Evolutionary conservation across 1,140 invertebrate species (phyloP).

Genomic region (Trichonephila inaurata): DNA sequence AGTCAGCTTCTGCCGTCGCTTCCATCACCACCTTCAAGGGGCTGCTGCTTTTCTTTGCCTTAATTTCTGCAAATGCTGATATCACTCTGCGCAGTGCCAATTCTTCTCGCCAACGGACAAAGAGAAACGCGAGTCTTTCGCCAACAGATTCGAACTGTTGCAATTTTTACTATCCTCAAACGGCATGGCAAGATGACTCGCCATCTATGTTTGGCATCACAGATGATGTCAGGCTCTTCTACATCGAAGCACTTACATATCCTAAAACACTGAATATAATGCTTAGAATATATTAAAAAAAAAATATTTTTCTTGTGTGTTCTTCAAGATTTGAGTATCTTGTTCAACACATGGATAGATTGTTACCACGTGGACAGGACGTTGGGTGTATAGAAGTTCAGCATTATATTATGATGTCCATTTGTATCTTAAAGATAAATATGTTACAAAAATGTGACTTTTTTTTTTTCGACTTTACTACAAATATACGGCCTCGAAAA

Average conservation of each 20-base stretch:
- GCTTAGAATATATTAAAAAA: slow-evolving; percentile 47
- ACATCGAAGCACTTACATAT: slow-evolving; percentile 76
- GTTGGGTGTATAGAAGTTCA: neutral
- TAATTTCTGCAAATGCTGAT: slow-evolving; percentile 62
- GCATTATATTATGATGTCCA: slow-evolving; percentile 1
- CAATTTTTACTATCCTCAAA: neutral
- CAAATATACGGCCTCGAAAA: neutral
- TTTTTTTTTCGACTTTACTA: slow-evolving; percentile 1
- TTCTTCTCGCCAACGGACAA: slow-evolving; percentile 11
- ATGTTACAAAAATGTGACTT: neutral
- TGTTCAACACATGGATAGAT: slow-evolving; percentile 29
- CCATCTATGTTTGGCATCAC: neutral
- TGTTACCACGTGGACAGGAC: slow-evolving; percentile 49
- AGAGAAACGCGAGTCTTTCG: neutral
- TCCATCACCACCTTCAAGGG: slow-evolving; percentile 46
- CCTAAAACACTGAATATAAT: slow-evolving; percentile 64
- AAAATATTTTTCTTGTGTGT: slow-evolving; percentile 66
- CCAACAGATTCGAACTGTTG: neutral
- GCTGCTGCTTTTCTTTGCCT: slow-evolving; percentile 49
- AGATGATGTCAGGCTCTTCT: slow-evolving; percentile 44
- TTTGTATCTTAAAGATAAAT: neutral
- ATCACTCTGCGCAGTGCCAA: slow-evolving; percentile 47
- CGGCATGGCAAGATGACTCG: neutral
- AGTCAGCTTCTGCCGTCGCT: slow-evolving; percentile 54
- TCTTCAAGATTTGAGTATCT: slow-evolving; percentile 24